Conservation (phyloP, 2,797 vertebrate genomes). For the Aselliscus stoliczkanus region DNA sequence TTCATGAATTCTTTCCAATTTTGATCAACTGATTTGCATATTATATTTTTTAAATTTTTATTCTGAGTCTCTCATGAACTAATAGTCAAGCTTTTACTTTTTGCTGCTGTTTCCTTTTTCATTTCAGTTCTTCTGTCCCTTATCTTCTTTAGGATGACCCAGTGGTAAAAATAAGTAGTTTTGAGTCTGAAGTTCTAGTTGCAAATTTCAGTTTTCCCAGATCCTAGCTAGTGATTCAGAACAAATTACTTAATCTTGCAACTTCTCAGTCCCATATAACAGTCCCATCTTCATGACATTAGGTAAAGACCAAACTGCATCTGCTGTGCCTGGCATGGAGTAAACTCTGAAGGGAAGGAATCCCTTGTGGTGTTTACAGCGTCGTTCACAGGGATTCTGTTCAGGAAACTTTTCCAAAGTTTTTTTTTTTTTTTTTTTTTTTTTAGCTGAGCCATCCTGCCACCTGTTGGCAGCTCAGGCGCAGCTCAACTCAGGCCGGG, state of each 20-base stretch:
- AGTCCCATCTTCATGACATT: fast-evolving
- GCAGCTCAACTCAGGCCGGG: too few species aligned
- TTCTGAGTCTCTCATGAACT: not conserved
- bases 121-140: not conserved
- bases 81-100: not conserved
- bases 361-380: fast-evolving
- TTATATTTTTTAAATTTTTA: too few species aligned
- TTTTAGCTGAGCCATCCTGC: too few species aligned
- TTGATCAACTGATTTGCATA: not conserved
- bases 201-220: not conserved
- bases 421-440: too few species aligned
- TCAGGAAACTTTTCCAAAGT: not conserved
- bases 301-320: not conserved
- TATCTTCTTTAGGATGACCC: not conserved
- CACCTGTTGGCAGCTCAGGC: too few species aligned
- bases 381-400: not conserved
- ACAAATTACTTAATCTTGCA: not conserved
- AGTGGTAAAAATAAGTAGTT: not conserved
- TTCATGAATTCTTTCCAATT: not conserved
- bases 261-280: not conserved
- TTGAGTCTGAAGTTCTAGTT: not conserved
- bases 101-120: not conserved
- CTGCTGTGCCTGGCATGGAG: fast-evolving
- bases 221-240: not conserved
- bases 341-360: not conserved